Percentiles rank a stretch among this genome's conserved stretches.
These are phyloP conservation scores for Psittacus erithacus DNA, from an alignment of 2,113 vertebrate genomes.

Conservation along the genomic window DNA sequence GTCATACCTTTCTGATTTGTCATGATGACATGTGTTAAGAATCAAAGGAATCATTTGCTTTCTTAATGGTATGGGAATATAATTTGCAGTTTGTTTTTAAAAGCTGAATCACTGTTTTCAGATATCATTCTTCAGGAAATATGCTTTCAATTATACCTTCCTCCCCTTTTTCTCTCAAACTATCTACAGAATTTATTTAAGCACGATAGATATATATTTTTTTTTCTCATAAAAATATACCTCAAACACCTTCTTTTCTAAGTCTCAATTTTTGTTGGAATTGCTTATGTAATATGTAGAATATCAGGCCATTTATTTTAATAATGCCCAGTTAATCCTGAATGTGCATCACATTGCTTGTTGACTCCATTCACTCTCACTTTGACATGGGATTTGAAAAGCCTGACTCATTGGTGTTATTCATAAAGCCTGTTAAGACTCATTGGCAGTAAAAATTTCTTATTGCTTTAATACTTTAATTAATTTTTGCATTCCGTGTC, in stretches of 20 bases:
- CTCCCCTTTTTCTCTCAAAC: not conserved
- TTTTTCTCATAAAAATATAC: not conserved
- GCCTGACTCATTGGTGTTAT: not conserved
- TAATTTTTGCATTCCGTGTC: not conserved
- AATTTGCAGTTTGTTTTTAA: conserved; percentile 59
- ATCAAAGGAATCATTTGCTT: conserved; percentile 51
- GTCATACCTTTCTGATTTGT: conserved; percentile 21
- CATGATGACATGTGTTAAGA: conserved; percentile 39
- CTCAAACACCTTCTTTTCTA: not conserved
- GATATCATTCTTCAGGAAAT: conserved; percentile 36
- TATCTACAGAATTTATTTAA: not conserved
- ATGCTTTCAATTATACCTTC: not conserved
- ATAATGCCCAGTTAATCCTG: not conserved
- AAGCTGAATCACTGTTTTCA: conserved; percentile 49
- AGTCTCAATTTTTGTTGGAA: not conserved
- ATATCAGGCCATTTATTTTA: not conserved
- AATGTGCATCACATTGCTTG: not conserved
- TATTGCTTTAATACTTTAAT: not conserved
- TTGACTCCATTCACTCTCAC: not conserved
- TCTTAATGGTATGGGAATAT: conserved; percentile 39
- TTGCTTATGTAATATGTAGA: not conserved
- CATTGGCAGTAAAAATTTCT: not conserved
- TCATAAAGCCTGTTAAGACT: not conserved
- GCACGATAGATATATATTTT: not conserved
- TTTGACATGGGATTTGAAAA: not conserved